phyloP scores from a whole-genome alignment of 1,140 invertebrate species.

The Drosophila repletoides region DNA sequence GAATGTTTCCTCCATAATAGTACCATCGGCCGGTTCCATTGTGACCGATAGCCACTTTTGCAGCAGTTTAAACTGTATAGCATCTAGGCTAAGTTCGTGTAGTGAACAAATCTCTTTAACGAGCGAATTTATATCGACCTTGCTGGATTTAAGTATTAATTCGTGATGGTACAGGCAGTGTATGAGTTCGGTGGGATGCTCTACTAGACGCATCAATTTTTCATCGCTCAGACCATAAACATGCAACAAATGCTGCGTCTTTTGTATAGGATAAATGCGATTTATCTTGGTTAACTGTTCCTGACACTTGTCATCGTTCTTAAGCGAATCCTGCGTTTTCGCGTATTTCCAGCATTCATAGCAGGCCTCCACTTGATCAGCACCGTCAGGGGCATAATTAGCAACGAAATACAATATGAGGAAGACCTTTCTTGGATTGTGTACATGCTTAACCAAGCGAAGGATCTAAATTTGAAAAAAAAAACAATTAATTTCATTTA shows the following conservation, averaged over 20 bases:
- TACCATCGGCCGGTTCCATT: constrained; percentile 54
- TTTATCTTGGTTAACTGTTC: constrained; percentile 83
- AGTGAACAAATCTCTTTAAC: constrained; percentile 84
- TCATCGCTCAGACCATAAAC: constrained; percentile 84
- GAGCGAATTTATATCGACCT: constrained; percentile 84
- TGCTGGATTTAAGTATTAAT: constrained; percentile 82
- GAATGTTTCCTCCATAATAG: constrained; percentile 72
- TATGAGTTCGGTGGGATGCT: constrained; percentile 84
- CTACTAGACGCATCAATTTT: constrained; percentile 83
- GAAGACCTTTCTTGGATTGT: constrained; percentile 63
- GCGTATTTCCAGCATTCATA: constrained; percentile 85
- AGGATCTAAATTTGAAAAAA: constrained; percentile 48
- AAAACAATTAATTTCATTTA: neutral
- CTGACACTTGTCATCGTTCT: constrained; percentile 82
- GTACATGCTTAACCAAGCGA: constrained; percentile 60
- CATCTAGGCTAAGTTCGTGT: constrained; percentile 58
- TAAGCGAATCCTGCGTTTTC: constrained; percentile 77
- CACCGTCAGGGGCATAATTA: constrained; percentile 81
- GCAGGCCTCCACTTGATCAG: constrained; percentile 85
- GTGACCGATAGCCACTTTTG: constrained; percentile 78
- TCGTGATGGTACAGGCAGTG: constrained; percentile 84
- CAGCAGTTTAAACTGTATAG: constrained; percentile 66
- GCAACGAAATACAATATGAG: constrained; percentile 75
- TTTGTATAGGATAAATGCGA: constrained; percentile 83
- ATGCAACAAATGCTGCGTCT: constrained; percentile 84